Conservation (phyloP, 53 echinoderm and acorn worm species). For the Holothuria scabra region DNA sequence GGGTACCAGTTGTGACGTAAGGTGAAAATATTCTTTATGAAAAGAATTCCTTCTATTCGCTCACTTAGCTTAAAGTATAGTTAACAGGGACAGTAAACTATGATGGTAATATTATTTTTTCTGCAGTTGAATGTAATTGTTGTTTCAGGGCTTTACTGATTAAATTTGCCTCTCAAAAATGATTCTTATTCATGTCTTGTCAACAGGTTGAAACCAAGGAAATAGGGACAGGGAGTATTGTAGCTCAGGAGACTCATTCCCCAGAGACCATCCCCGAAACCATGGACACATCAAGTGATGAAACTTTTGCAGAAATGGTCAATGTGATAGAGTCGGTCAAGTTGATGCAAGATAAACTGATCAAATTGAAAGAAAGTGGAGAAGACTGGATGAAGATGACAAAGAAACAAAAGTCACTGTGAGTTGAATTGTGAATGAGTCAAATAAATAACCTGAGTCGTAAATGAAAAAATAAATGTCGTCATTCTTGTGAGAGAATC, state of each 20-base stretch:
- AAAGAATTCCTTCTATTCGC: too few relatives aligned
- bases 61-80: too few relatives aligned
- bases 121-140: too few relatives aligned
- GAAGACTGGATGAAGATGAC: slow-evolving; percentile 13
- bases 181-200: neutral
- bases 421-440: neutral
- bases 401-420: slow-evolving; percentile 10
- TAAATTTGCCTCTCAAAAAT: too few relatives aligned
- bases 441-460: too few relatives aligned
- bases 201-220: slow-evolving; percentile 8
- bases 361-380: neutral
- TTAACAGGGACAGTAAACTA: too few relatives aligned
- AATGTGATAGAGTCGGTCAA: neutral
- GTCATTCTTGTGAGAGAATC: too few relatives aligned
- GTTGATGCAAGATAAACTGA: neutral
- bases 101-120: too few relatives aligned
- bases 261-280: neutral
- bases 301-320: neutral
- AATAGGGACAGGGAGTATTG: neutral
- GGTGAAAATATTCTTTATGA: too few relatives aligned
- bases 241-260: slow-evolving; percentile 16
- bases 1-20: too few relatives aligned
- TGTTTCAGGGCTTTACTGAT: too few relatives aligned
- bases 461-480: too few relatives aligned
- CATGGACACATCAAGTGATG: neutral